Evolutionary conservation across 1,140 invertebrate species (phyloP), one percentile per base, ranked within the genome.

Genomic region (Drosophila varians): DNA sequence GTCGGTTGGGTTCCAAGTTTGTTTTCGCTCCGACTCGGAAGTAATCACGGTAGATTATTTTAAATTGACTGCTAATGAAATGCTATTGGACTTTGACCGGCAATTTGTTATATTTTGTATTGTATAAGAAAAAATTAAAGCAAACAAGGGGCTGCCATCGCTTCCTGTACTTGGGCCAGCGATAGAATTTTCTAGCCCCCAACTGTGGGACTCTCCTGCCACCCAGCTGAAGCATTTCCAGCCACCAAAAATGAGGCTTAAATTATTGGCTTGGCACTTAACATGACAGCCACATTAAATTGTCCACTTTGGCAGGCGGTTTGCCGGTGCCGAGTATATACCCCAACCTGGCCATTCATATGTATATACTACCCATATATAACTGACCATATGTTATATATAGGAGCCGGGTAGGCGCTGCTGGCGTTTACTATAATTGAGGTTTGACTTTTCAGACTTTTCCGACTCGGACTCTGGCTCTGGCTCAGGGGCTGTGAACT

Each of bases 271-370:
- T 58, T 87, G 80, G 80, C 80, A 86, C 74, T 86, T 87, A 87
- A 86, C 80, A 86, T 86, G 80, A 86, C 80, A 87, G 82, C 82
- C 80, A 87, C 82, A 86, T 86, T 86, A 86, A 86, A 86, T 79
- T 86, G 80, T 86, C 80, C 76, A 84, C 80, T 84, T 86, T 76
- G 79, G 79, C 79, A 84, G 86, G 76, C 79, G 79, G 80, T 66
- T 65, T 73, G 65, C 60, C 70, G 64, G 36, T 38, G 56, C 74
- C 74, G n/a, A n/a, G n/a, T n/a, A 74, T 65, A 77, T 65, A 74
- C 23, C 34, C 45, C 19, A 62, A 38, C n/a, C n/a, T n/a, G n/a
- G n/a, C n/a, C n/a, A n/a, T n/a, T n/a, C n/a, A n/a, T n/a, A n/a
- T n/a, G n/a, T 34, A 42, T 53, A 36, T 52, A 49, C 8, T 61